Base-by-base conservation (phyloP, 2,113 vertebrate genomes). In the Patagioenas fasciata region DNA sequence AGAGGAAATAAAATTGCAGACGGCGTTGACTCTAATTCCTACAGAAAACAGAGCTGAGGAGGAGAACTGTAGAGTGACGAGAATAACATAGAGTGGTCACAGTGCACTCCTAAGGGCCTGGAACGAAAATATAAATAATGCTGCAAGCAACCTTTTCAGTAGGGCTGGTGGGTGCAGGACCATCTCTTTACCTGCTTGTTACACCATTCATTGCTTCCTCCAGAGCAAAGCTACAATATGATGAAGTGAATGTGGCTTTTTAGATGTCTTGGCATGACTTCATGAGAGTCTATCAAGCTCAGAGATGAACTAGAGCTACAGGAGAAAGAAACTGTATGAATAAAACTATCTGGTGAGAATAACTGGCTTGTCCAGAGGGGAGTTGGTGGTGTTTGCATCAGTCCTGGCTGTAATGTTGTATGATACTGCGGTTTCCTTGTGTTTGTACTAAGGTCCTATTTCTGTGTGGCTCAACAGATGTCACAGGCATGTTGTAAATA, bases 61-160 rank as follows among this genome's bases (percentile, higher is more conserved):
- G 13, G n/a, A 65, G 29, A 67, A 32, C 38, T 9, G 44, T 8
- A 74, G 51, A 79, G 3, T 47, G 21, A 15, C 0, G 0, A 58
- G 25, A 92, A 29, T 51, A 50, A 66, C 4, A 7, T 6, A 72
- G 69, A 70, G 25, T 40, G 57, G 15, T 44, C 36, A 9, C 38
- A 34, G 36, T 61, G 34, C 8, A 11, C 12, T 31, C 21, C 61
- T 85, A 25, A 61, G 50, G n/a, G 18, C 20, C 21, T 80, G 50
- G 26, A 80, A 85, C 5, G 20, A 71, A 80, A 69, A 6, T 4
- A 56, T 9, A 77, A 81, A 36, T 40, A 66, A 53, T 62, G 14
- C 11, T 75, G 25, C 15, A 24, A 81, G 36, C 28, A 87, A 20
- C n/a, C 14, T 83, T 88, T 77, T 25, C 21, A n/a, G 25, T 23